These are phyloP conservation scores for Crocuta crocuta DNA, from an alignment of 2,113 vertebrate species.

Conservation along the genomic window DNA sequence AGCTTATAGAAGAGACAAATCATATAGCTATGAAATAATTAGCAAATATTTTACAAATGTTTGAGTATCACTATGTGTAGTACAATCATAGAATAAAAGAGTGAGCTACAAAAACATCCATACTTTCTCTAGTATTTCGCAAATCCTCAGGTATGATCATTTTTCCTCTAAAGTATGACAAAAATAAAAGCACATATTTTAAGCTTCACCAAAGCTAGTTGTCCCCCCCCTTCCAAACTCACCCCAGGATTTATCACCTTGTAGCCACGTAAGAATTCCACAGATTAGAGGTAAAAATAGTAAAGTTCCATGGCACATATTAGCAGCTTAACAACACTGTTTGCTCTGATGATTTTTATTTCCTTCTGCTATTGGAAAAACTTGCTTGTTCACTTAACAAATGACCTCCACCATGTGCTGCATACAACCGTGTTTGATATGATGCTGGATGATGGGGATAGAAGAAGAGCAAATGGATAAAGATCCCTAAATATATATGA, in stretches of 20 bases:
- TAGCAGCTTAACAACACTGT: background rate
- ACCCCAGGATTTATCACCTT: background rate
- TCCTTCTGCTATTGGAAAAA: background rate
- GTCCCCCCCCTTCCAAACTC: rapidly evolving
- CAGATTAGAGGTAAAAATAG: background rate
- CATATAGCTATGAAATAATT: background rate
- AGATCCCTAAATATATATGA: background rate
- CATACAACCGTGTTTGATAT: background rate
- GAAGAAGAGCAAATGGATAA: background rate
- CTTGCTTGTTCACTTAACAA: background rate
- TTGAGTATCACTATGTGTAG: background rate
- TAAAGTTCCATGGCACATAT: background rate
- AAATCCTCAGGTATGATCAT: background rate
- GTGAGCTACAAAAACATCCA: background rate
- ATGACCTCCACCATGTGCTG: background rate
- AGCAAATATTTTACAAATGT: background rate
- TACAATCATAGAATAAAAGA: background rate
- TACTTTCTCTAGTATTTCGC: background rate
- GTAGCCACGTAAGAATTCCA: background rate
- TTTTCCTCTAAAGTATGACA: background rate
- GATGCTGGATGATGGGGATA: background rate
- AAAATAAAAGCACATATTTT: background rate
- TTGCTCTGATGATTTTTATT: background rate
- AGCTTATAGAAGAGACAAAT: background rate
- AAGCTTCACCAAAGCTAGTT: background rate